phyloP scores from a whole-genome alignment of 2,113 vertebrate species.

The Eupsittula cactorum region DNA sequence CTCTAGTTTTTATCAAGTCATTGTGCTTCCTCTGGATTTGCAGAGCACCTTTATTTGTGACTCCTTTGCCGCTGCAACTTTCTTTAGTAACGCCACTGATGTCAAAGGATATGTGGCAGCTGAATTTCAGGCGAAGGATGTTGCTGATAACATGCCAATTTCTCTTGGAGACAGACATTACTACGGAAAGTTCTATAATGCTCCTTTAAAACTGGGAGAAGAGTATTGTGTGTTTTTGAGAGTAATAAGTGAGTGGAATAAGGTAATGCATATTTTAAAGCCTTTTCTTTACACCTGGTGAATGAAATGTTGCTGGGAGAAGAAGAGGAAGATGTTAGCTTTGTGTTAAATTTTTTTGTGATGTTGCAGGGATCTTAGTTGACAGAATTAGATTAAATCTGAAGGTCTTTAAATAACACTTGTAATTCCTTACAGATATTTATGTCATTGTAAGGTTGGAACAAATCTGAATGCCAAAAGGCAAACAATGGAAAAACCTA shows the following conservation, averaged over 20 bases:
- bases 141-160: conserved; percentile 78
- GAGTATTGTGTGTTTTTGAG: conserved; percentile 88
- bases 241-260: conserved; percentile 87
- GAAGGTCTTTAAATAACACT: not conserved
- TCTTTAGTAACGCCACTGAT: conserved; percentile 68
- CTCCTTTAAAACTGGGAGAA: conserved; percentile 83
- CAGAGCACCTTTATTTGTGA: conserved; percentile 84
- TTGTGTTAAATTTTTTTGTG: not conserved
- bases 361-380: not conserved
- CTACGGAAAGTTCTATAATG: conserved; percentile 87
- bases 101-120: conserved; percentile 81
- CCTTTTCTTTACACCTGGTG: not conserved
- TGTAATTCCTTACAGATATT: not conserved
- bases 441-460: not conserved
- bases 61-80: conserved; percentile 65
- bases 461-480: not conserved
- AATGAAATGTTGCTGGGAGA: not conserved
- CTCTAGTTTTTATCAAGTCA: conserved; percentile 90
- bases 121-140: conserved; percentile 76
- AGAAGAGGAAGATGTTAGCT: not conserved
- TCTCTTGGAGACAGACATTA: conserved; percentile 86
- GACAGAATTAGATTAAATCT: not conserved
- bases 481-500: not conserved
- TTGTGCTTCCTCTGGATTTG: conserved; percentile 82
- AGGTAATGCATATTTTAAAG: conserved; percentile 72